phyloP scores from a whole-genome alignment of 1,140 invertebrate genomes.

The Venturia canescens region DNA sequence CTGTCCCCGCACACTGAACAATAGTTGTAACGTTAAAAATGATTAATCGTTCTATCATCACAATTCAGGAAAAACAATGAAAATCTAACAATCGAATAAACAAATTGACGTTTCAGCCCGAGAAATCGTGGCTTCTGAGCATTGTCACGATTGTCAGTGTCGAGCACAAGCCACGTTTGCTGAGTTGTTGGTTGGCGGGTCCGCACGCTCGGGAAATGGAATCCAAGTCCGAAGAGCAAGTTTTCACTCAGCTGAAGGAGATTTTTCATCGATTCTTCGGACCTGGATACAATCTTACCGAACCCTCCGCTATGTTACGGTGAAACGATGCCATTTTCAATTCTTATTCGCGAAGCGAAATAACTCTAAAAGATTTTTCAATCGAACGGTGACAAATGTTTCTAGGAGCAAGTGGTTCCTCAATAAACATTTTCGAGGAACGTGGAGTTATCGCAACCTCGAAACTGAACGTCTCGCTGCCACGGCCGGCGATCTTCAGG shows the following conservation, averaged over 20 bases:
- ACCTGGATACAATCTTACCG: slow-evolving; percentile 76
- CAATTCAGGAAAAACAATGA: not conserved
- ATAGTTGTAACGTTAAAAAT: too few relatives aligned
- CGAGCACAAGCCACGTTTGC: slow-evolving; percentile 81
- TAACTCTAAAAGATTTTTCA: too few relatives aligned
- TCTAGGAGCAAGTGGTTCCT: slow-evolving; percentile 82
- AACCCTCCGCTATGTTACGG: slow-evolving; percentile 70
- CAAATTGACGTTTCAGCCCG: slow-evolving; percentile 46
- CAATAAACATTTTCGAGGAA: slow-evolving; percentile 83
- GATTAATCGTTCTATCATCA: too few relatives aligned
- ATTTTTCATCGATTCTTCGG: slow-evolving; percentile 76
- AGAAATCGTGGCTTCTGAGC: slow-evolving; percentile 78
- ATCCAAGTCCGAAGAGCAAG: slow-evolving; percentile 73
- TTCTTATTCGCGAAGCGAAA: too few relatives aligned
- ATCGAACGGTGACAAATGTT: slow-evolving; percentile 2
- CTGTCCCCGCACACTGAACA: too few relatives aligned
- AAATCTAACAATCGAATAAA: not conserved
- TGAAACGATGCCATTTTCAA: slow-evolving; percentile 50
- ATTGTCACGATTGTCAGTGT: slow-evolving; percentile 83
- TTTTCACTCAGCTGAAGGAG: slow-evolving; percentile 73
- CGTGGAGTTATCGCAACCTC: slow-evolving; percentile 83
- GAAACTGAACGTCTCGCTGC: slow-evolving; percentile 67
- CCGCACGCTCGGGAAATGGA: slow-evolving; percentile 79
- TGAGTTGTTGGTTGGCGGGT: slow-evolving; percentile 82
- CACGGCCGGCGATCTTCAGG: slow-evolving; percentile 56